phyloP scores from a whole-genome alignment of 2,888 invertebrate species.

The Julus scandinavius region DNA sequence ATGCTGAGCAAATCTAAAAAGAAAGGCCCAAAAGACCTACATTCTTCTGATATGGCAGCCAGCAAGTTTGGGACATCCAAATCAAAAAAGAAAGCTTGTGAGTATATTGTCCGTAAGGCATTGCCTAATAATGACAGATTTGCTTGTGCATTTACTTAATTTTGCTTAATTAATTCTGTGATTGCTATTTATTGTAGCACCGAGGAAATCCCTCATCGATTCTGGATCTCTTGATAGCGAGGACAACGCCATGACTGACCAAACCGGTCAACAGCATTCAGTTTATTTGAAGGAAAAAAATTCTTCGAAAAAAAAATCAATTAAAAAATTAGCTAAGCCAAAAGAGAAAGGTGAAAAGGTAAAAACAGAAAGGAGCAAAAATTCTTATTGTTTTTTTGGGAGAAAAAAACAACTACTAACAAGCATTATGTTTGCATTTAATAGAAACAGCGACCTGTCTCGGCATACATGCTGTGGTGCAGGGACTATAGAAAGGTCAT shows the following conservation, averaged over 20 bases:
- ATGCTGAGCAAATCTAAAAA: slow-evolving; percentile 48
- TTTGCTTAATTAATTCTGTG: not conserved
- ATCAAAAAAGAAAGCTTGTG: slow-evolving; percentile 50
- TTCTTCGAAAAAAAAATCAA: slow-evolving; percentile 74
- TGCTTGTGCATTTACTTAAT: not conserved
- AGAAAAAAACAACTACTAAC: not conserved
- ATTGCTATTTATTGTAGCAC: not conserved
- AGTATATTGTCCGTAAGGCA: not conserved
- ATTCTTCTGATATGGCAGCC: not conserved
- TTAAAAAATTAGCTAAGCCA: slow-evolving; percentile 78
- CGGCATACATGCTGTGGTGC: slow-evolving; percentile 93
- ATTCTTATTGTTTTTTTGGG: not conserved
- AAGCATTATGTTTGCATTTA: not conserved
- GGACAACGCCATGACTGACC: not conserved
- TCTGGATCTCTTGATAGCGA: slow-evolving; percentile 13
- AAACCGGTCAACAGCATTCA: slow-evolving; percentile 61
- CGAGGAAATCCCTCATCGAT: slow-evolving; percentile 8
- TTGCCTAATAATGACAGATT: not conserved
- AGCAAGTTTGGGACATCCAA: slow-evolving; percentile 36
- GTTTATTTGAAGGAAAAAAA: slow-evolving; percentile 82
- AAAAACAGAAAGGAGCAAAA: not conserved
- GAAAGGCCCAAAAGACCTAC: slow-evolving; percentile 8
- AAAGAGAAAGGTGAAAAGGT: slow-evolving; percentile 78
- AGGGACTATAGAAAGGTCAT: slow-evolving; percentile 82
- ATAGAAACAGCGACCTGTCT: slow-evolving; percentile 76